phyloP scores from a whole-genome alignment of 2,888 invertebrate species.

The Drosophila anomalata region DNA sequence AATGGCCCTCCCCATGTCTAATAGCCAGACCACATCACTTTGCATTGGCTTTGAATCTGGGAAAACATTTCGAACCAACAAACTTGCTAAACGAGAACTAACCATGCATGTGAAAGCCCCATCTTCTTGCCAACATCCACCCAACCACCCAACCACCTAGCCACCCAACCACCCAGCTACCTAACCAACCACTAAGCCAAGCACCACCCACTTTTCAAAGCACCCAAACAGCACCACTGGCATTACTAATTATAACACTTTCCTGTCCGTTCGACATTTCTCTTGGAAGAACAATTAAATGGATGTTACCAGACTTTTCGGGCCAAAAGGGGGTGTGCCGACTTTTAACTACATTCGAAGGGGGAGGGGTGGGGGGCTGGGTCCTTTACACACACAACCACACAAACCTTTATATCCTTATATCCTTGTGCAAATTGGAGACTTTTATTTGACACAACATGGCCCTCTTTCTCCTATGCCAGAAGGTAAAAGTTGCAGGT shows the following conservation, averaged over 20 bases:
- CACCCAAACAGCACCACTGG: slow-evolving; percentile 4
- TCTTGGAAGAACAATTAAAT: slow-evolving; percentile 35
- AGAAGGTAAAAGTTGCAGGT: slow-evolving; percentile 2
- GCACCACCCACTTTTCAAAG: not conserved
- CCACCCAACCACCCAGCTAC: not conserved
- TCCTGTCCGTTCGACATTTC: slow-evolving; percentile 4
- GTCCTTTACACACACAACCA: slow-evolving; percentile 1
- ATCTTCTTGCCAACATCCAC: not conserved
- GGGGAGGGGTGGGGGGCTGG: not conserved
- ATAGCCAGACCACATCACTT: slow-evolving; percentile 1
- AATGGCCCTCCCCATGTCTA: not conserved
- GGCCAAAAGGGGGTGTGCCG: not conserved
- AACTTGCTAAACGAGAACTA: slow-evolving; percentile 16
- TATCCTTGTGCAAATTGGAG: slow-evolving; percentile 55
- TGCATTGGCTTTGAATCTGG: not conserved
- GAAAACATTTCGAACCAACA: slow-evolving; percentile 8
- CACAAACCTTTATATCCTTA: slow-evolving; percentile 35
- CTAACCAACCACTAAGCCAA: not conserved
- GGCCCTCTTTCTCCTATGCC: slow-evolving; percentile 40
- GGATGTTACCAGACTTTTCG: slow-evolving; percentile 27
- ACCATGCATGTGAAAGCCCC: slow-evolving; percentile 21
- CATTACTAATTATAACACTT: slow-evolving; percentile 45
- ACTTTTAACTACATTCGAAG: slow-evolving; percentile 26
- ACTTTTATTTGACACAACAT: slow-evolving; percentile 57
- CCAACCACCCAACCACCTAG: not conserved